Evolutionary conservation across 2,113 vertebrate genomes (phyloP).

Genomic region (Ursus arctos): DNA sequence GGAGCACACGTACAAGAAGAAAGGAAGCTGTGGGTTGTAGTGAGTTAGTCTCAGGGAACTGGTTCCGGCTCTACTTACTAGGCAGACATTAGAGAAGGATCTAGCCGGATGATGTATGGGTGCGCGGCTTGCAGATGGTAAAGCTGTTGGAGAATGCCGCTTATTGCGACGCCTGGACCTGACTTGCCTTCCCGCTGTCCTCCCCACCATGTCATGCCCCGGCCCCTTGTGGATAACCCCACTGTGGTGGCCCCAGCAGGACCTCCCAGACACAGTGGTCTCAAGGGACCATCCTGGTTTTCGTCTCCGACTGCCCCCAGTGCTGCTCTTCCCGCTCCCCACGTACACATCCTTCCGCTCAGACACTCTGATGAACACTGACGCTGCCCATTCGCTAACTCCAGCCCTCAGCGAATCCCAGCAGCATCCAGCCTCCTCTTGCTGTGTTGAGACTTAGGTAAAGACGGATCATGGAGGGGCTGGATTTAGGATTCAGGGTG

Average conservation of each 20-base stretch:
- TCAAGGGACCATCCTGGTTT: rapidly evolving
- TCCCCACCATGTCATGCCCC: not conserved
- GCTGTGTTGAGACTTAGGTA: rapidly evolving
- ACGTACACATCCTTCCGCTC: rapidly evolving
- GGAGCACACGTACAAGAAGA: rapidly evolving
- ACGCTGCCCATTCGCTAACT: rapidly evolving
- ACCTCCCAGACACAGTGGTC: rapidly evolving
- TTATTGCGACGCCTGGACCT: not conserved
- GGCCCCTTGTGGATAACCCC: not conserved
- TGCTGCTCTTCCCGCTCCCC: rapidly evolving
- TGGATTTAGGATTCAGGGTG: not conserved
- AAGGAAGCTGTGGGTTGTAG: rapidly evolving
- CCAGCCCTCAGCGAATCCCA: rapidly evolving
- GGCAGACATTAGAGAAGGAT: not conserved
- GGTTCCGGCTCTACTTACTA: rapidly evolving
- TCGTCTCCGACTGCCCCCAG: rapidly evolving
- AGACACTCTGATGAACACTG: rapidly evolving
- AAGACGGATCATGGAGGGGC: rapidly evolving
- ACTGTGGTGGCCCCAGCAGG: not conserved
- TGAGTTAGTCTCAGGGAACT: rapidly evolving
- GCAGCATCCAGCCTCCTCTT: rapidly evolving
- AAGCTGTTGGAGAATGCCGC: rapidly evolving
- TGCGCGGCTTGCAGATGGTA: rapidly evolving
- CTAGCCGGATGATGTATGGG: rapidly evolving
- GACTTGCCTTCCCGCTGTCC: no score